Base-by-base conservation (phyloP, 2,797 vertebrate genomes). In the Enteromius afrohamiltoni region DNA sequence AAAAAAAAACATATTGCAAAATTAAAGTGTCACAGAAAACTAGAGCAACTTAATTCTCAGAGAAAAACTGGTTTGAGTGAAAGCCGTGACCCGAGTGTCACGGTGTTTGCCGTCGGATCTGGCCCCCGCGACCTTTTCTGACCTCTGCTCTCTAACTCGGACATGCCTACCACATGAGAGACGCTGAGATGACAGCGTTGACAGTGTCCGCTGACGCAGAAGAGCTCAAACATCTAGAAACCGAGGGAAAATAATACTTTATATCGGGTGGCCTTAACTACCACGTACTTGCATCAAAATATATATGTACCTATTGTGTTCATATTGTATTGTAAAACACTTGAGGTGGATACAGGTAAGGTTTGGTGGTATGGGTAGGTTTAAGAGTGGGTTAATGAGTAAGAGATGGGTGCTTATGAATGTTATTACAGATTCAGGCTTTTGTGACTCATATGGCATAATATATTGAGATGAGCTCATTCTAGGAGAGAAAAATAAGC, bases 101-200 rank as follows among this genome's bases (percentile, higher is more conserved):
- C 62, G 77, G 47, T 58, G 21, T 74, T 77, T 42, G 75, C 70
- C 76, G 17, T 34, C 49, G 60, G 60, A 71, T 84, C 78, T 77
- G 80, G 83, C 67, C 83, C 78, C 55, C 17, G 42, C 75, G 84
- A 84, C 77, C 83, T 77, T 51, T 85, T 8, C 47, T 71, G 78
- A 76, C 73, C 65, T 70, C 13, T 42, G 75, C 34, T 71, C 31
- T 49, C 42, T 64, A 19, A 62, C 49, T n/a, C 21, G 67, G 47
- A 79, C 76, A 80, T 17, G 69, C 13, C 92, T 64, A 69, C 65
- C 58, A 77, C 34, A 71, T 26, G 58, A 77, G 62, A 67, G 55
- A 42, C 58, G 26, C 86, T 87, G 62, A 79, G 77, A 83, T 68
- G 80, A 40, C 62, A 65, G 47, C 9, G 71, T 10, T 68, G 71